Evolutionary conservation across 2,113 vertebrate species (phyloP).

Genomic region (Drymodes brunneopygia): DNA sequence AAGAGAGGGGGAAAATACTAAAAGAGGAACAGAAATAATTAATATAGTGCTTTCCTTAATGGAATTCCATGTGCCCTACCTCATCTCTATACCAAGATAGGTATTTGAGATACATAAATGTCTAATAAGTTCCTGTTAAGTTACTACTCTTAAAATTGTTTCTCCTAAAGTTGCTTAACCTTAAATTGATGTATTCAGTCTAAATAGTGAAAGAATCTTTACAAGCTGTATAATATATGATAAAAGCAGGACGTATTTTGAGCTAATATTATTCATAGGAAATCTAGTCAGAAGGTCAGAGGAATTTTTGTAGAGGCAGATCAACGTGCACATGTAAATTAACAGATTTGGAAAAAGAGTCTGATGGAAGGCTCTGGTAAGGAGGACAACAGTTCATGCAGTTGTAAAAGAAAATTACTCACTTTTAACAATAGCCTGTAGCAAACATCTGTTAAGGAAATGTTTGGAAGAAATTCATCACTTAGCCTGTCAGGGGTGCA

Average conservation of each 20-base stretch:
- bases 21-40: neutral
- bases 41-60: neutral
- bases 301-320: neutral
- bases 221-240: neutral
- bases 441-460: neutral
- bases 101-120: neutral
- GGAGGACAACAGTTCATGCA: neutral
- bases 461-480: neutral
- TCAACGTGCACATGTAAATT: neutral
- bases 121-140: neutral
- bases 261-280: neutral
- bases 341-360: neutral
- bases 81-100: neutral
- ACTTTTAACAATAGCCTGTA: neutral
- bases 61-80: neutral
- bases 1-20: neutral
- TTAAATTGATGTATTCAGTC: neutral
- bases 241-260: neutral
- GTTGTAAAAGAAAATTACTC: neutral
- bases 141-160: neutral
- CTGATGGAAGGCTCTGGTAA: neutral
- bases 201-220: neutral
- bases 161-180: neutral
- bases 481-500: neutral
- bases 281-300: neutral